These are phyloP conservation scores for Thomomys bottae DNA, from an alignment of 2,113 vertebrate species.

Conservation along the genomic window DNA sequence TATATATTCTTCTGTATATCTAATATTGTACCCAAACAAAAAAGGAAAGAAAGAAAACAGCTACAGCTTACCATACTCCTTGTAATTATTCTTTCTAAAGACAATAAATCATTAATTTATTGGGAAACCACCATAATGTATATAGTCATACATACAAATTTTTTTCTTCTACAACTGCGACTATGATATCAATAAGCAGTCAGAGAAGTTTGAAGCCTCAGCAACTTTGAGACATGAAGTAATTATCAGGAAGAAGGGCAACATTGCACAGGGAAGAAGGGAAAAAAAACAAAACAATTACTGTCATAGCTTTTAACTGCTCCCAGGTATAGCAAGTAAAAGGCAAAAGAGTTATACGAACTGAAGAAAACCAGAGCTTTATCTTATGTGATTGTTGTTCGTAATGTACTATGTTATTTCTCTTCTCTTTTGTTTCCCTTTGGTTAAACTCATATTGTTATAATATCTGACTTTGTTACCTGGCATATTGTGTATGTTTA, in stretches of 20 bases:
- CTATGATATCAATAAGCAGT: background rate
- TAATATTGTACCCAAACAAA: background rate
- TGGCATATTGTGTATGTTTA: too few species aligned
- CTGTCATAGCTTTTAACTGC: conserved; percentile 13
- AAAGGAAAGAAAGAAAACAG: conserved; percentile 51
- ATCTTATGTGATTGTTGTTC: too few species aligned
- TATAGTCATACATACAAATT: background rate
- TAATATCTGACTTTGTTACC: too few species aligned
- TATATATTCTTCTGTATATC: background rate
- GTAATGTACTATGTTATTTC: too few species aligned
- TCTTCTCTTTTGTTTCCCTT: too few species aligned
- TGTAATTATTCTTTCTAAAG: conserved; percentile 27
- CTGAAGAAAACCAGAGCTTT: too few species aligned
- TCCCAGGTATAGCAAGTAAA: too few species aligned
- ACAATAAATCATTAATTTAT: conserved; percentile 41
- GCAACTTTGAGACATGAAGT: background rate
- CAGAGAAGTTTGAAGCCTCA: background rate
- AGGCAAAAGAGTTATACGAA: too few species aligned
- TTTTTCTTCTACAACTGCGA: conserved; percentile 14
- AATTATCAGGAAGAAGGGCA: background rate
- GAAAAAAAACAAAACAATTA: conserved; percentile 12
- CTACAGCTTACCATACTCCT: background rate
- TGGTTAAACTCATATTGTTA: too few species aligned
- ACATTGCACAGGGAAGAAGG: background rate
- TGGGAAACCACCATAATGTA: background rate